These are phyloP conservation scores for Pomacea canaliculata DNA, from an alignment of 2,888 invertebrate genomes.

Conservation along the genomic window DNA sequence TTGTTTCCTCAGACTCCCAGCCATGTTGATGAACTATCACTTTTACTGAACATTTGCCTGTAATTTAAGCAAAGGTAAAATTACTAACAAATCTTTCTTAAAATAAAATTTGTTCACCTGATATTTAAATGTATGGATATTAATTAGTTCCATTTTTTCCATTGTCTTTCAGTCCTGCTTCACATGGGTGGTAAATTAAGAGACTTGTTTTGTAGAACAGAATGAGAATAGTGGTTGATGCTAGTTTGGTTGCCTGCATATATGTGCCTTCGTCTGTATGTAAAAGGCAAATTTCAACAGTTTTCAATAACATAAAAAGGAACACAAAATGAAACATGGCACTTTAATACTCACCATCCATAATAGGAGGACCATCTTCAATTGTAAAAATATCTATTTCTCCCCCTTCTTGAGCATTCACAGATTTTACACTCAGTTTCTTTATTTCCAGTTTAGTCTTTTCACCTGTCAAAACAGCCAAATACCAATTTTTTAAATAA, in stretches of 20 bases:
- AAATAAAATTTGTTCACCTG: too few relatives aligned
- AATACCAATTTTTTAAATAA: conserved; percentile 1
- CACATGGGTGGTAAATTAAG: too few relatives aligned
- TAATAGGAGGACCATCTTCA: conserved; percentile 37
- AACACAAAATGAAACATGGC: too few relatives aligned
- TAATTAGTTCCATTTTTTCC: too few relatives aligned
- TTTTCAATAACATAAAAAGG: too few relatives aligned
- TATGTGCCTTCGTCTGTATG: too few relatives aligned
- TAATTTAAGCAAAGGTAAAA: background rate
- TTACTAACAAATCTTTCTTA: background rate
- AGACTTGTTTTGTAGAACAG: too few relatives aligned
- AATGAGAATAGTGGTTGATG: too few relatives aligned
- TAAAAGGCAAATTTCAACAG: too few relatives aligned
- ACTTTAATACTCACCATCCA: conserved; percentile 24
- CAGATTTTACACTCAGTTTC: conserved; percentile 24
- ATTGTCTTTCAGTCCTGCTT: too few relatives aligned
- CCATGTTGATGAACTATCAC: conserved; percentile 11
- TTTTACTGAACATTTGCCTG: conserved; percentile 30
- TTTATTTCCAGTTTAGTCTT: conserved; percentile 31
- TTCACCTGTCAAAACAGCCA: conserved; percentile 26
- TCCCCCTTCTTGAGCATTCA: conserved; percentile 22
- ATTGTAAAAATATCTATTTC: conserved; percentile 32
- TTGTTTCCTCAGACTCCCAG: conserved; percentile 28
- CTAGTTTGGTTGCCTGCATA: too few relatives aligned
- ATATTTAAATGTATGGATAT: too few relatives aligned